Percentiles rank a stretch among this genome's conserved stretches.
Conservation (phyloP, 92 coral and sea anemone genomes). For the Plumapathes pennacea region DNA sequence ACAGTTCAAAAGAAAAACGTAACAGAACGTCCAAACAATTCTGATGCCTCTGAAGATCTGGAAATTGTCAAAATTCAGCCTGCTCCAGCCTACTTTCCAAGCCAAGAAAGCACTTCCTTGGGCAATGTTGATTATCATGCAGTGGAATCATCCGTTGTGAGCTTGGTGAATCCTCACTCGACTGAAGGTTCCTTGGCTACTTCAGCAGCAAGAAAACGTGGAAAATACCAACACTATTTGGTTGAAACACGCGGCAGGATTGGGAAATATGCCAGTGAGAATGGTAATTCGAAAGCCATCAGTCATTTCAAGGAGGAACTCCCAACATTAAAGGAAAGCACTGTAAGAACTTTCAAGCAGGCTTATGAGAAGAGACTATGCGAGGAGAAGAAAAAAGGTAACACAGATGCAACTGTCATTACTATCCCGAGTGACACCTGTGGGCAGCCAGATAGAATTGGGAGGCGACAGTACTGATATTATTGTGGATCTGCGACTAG, state of each 20-base stretch:
- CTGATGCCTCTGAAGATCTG: conserved; percentile 32
- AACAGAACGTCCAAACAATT: conserved; percentile 47
- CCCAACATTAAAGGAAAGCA: conserved; percentile 22
- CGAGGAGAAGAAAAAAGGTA: conserved; percentile 18
- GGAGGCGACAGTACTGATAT: conserved; percentile 9
- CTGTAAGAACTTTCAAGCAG: conserved; percentile 43
- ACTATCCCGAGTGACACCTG: conserved; percentile 26
- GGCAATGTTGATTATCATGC: conserved; percentile 47
- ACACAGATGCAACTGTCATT: conserved; percentile 12
- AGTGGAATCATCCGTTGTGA: conserved; percentile 46
- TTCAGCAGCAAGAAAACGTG: conserved; percentile 38
- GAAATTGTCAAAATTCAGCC: conserved; percentile 34
- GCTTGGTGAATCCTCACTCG: conserved; percentile 38
- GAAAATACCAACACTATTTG: conserved; percentile 33
- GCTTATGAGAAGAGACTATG: conserved; percentile 27
- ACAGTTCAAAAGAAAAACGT: conserved; percentile 39
- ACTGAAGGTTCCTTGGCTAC: conserved; percentile 40
- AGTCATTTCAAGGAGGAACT: conserved; percentile 30
- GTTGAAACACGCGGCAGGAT: conserved; percentile 48
- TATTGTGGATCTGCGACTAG: conserved; percentile 31
- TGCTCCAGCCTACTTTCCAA: conserved; percentile 41
- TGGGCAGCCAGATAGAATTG: conserved; percentile 38
- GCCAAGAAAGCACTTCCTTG: conserved; percentile 45
- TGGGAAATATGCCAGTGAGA: conserved; percentile 49
- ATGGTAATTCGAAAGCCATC: conserved; percentile 36